Evolutionary conservation across 2,797 vertebrate genomes (phyloP), one percentile per base, ranked within the genome.

Genomic region (Chloroceryle inda): DNA sequence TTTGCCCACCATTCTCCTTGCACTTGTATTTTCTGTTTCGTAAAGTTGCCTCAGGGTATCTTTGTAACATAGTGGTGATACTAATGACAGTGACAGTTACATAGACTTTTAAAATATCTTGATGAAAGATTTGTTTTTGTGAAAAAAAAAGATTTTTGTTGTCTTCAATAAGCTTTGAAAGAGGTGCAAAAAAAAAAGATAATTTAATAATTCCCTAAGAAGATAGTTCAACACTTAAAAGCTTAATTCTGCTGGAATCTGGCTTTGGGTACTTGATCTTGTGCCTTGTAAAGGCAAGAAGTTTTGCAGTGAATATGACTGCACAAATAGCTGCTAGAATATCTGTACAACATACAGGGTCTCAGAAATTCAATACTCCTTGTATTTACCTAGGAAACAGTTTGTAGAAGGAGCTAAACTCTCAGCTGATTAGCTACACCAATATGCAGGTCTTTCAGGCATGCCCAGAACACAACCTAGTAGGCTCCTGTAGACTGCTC

Each of bases 41-140:
- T n/a, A 72, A 72, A 59, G 22, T 24, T 68, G 35, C 77, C 49
- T 53, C n/a, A 13, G 19, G 37, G 9, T 31, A 14, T 21, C 49
- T 84, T 56, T 56, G 19, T 68, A 44, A 72, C 64, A 20, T 9
- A 38, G 9, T 44, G 18, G 14, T 73, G 21, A 29, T 68, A 44
- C 42, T 80, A 40, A 42, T 19, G 45, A 27, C 49, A 19, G 10
- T 31, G 26, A 58, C 45, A 35, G 16, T 37, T 75, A 10, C 23
- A 35, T 0, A 40, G 35, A 23, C 12, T 49, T 62, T 29, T 33
- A 62, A 90, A 71, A 33, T 56, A 59, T 3, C 0, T 0, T 45
- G 24, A 77, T 42, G 44, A 52, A 45, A 59, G 3, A 26, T 38
- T 18, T n/a, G 4, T 4, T 93, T 75, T 50, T 64, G 27, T 13